Evolutionary conservation across 2,888 invertebrate species (phyloP), one percentile per base, ranked within the genome.

Genomic region (Hirtodrosophila duncani): DNA sequence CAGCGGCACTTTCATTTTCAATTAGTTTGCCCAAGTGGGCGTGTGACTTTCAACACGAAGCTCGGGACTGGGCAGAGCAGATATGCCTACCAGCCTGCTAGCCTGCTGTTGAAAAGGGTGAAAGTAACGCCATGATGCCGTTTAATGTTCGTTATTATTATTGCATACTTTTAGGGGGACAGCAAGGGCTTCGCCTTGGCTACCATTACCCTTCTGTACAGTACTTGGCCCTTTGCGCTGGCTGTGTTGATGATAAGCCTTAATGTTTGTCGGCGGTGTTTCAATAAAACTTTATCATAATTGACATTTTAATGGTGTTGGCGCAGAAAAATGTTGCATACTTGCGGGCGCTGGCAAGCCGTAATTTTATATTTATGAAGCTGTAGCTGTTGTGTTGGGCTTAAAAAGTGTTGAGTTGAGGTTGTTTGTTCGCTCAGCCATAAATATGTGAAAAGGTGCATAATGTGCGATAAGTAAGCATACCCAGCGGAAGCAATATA

Each of bases 251-350:
- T 79, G 75, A 75, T 79, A 75, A 75, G 80, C 64, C 46, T 41
- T 75, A 79, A 79, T 75, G 79, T 64, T 24, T 36, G 71, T 55
- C 64, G 70, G 57, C 69, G 77, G 72, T 67, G 72, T 75, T 72
- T 61, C 72, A 69, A 75, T 79, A 77, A 75, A 79, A 77, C 69
- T 79, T 79, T 69, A 79, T 75, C 75, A 75, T 75, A 77, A 75
- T 75, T 75, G 75, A 79, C 75, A 71, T 69, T 75, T 79, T 75
- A 75, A 75, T 79, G 72, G 72, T 30, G 51, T 24, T 42, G 33
- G 24, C 55, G 26, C 62, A 44, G 55, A 42, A 44, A 16, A 34
- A 36, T 43, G 31, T 26, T 44, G 50, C 56, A 41, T 44, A 55
- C 50, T 58, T 45, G 37, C 30, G 6, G 23, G 31, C 55, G 65